Evolutionary conservation across 2,113 vertebrate species (phyloP).

Genomic region (Sclerurus mexicanus): DNA sequence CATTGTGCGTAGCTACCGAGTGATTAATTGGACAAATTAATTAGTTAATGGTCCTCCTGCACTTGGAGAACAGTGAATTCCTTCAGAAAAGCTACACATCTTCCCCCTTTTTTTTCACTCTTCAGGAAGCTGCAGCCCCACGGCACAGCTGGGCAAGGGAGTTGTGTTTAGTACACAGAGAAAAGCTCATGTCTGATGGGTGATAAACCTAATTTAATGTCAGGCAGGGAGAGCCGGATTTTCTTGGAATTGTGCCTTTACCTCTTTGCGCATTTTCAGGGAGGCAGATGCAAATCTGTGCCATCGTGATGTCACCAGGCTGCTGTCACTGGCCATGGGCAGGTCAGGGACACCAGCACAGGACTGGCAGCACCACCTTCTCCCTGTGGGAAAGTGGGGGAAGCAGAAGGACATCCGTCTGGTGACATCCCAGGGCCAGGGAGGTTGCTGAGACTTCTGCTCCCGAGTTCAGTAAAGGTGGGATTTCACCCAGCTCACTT

Average conservation of each 20-base stretch:
- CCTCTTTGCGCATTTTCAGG: neutral
- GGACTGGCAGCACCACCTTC: neutral
- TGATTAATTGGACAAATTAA: neutral
- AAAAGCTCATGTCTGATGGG: neutral
- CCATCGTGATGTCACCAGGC: neutral
- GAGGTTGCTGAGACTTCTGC: neutral
- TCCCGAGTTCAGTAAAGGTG: neutral
- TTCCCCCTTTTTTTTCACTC: neutral
- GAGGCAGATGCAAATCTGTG: neutral
- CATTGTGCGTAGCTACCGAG: neutral
- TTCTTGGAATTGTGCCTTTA: neutral
- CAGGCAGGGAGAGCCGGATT: neutral
- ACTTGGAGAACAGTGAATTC: neutral
- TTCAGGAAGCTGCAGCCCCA: neutral
- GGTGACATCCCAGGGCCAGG: neutral
- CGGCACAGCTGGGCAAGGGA: accelerated
- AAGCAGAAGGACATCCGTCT: neutral
- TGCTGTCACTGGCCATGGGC: neutral
- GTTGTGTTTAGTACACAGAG: neutral
- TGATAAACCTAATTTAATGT: neutral
- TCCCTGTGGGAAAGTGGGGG: neutral
- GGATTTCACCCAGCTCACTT: neutral
- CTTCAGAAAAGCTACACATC: neutral
- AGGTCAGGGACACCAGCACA: neutral
- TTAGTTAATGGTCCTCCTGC: neutral